Conservation (phyloP, 2,113 vertebrate genomes). For the Neogale vison region DNA sequence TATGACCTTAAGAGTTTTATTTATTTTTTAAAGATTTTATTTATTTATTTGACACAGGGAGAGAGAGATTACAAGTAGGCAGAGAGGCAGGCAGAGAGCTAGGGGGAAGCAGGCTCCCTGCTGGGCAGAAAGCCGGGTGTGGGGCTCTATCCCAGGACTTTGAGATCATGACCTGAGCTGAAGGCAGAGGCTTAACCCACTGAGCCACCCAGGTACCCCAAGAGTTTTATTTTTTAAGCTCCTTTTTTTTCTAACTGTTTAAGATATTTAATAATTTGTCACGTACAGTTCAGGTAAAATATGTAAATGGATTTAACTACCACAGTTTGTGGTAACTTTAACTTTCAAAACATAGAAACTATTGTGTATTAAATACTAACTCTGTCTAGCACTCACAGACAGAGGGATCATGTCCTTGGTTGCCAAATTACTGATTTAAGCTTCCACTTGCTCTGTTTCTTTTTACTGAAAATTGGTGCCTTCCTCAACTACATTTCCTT, state of each 20-base stretch:
- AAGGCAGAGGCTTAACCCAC: too few species aligned
- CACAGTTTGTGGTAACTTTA: conserved; percentile 5
- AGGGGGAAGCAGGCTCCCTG: too few species aligned
- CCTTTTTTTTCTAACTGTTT: not conserved
- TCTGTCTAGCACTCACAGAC: not conserved
- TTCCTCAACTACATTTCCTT: not conserved
- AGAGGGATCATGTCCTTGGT: not conserved
- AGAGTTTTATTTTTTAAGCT: not conserved
- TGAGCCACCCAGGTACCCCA: too few species aligned
- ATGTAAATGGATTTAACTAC: conserved; percentile 4
- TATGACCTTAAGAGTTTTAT: not conserved
- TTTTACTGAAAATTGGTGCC: not conserved
- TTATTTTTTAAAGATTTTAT: not conserved
- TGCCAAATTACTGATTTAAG: not conserved
- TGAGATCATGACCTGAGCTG: too few species aligned
- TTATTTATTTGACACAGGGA: too few species aligned
- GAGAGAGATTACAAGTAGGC: too few species aligned
- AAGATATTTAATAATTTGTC: not conserved
- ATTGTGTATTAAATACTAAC: not conserved
- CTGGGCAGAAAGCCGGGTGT: too few species aligned
- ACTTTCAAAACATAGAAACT: conserved; percentile 24
- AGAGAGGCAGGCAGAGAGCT: too few species aligned
- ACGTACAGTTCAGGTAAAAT: not conserved
- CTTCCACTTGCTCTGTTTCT: not conserved
- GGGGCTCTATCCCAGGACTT: too few species aligned